Evolutionary conservation across 2,888 invertebrate genomes (phyloP).

Genomic region (Folsomia candida): DNA sequence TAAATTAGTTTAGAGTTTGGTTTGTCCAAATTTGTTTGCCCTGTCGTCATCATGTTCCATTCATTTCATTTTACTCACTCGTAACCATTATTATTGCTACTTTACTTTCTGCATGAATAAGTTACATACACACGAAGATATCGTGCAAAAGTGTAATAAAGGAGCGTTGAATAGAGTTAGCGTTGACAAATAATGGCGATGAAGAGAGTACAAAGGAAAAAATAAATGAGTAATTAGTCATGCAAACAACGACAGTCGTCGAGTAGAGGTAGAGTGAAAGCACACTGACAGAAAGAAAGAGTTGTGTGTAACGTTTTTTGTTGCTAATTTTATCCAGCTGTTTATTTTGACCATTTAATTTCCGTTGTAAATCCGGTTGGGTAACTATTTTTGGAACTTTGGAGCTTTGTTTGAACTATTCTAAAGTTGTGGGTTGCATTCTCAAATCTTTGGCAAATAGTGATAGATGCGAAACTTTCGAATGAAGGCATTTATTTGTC

Average conservation of each 20-base stretch:
- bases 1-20: not conserved
- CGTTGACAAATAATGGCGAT: conserved; percentile 1
- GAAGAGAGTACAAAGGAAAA: not conserved
- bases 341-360: too few species aligned
- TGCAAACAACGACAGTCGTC: not conserved
- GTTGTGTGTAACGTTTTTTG: not conserved
- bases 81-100: too few species aligned
- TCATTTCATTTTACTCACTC: not conserved
- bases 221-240: not conserved
- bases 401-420: too few species aligned
- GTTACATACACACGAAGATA: not conserved
- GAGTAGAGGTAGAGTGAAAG: not conserved
- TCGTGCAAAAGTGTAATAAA: conserved; percentile 7
- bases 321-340: too few species aligned
- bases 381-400: too few species aligned
- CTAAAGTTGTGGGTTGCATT: too few species aligned
- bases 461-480: too few species aligned
- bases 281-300: not conserved
- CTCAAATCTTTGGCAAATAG: too few species aligned
- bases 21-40: not conserved
- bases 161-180: conserved; percentile 1
- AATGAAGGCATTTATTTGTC: too few species aligned
- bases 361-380: too few species aligned
- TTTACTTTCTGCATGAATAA: not conserved
- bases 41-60: too few species aligned